These are phyloP conservation scores for Vulpes ferrilata DNA, from an alignment of 2,113 vertebrate species.

Conservation along the genomic window DNA sequence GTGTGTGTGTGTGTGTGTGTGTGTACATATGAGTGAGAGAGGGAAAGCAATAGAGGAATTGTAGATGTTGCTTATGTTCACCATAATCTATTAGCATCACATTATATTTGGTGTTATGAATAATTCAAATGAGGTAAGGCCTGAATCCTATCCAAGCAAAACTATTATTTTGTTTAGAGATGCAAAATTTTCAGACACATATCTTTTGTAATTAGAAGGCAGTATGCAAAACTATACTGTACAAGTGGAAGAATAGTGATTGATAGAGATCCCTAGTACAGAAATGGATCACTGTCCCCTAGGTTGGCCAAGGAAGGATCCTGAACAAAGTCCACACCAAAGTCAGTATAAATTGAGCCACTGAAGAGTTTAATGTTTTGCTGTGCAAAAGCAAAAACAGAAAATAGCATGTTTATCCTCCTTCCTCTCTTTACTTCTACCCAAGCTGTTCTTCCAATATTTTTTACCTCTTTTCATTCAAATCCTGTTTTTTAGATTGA, in stretches of 20 bases:
- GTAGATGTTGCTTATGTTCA: neutral
- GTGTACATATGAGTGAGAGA: neutral
- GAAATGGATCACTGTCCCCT: neutral
- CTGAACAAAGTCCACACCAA: neutral
- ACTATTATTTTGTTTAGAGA: neutral
- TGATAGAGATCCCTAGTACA: neutral
- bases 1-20: neutral
- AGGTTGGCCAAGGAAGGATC: neutral
- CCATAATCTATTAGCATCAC: neutral
- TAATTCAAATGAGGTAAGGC: neutral
- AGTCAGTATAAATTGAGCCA: neutral
- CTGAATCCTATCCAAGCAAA: neutral
- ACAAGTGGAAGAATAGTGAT: neutral
- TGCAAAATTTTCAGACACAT: neutral
- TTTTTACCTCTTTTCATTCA: neutral
- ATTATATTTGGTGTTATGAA: neutral
- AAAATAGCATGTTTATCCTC: neutral
- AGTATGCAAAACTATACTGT: neutral
- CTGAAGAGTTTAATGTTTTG: neutral
- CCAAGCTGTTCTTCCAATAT: neutral
- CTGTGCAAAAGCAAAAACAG: neutral
- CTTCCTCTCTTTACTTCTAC: neutral
- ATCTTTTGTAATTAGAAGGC: neutral
- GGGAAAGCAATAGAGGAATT: neutral
- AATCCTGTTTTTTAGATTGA: neutral